Conservation (phyloP, 2,888 invertebrate genomes). For the Ectemnius lituratus region DNA sequence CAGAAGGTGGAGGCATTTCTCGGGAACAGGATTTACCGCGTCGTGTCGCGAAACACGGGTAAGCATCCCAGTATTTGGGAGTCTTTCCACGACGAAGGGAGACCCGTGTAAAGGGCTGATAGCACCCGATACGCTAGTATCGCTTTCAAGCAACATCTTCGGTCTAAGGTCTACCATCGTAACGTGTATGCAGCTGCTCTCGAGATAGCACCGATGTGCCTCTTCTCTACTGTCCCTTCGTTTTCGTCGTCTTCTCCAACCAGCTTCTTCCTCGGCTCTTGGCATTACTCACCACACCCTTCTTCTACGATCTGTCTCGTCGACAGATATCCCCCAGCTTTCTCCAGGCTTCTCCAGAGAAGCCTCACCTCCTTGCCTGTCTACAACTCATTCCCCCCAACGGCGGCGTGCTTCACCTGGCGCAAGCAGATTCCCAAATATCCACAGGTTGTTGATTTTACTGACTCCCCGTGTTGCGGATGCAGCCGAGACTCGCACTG, state of each 20-base stretch:
- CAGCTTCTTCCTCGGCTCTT: slow-evolving; percentile 34
- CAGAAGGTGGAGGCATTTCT: slow-evolving; percentile 30
- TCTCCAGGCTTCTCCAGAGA: not conserved
- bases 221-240: slow-evolving; percentile 24
- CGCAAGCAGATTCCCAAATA: slow-evolving; percentile 74
- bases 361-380: slow-evolving; percentile 10
- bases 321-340: slow-evolving; percentile 21
- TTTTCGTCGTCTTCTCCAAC: slow-evolving; percentile 27
- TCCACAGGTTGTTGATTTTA: slow-evolving; percentile 75
- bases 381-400: slow-evolving; percentile 22
- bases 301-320: slow-evolving; percentile 15
- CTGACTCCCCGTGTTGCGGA: slow-evolving; percentile 52
- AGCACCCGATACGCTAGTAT: slow-evolving; percentile 47
- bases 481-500: slow-evolving; percentile 22
- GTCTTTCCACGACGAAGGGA: slow-evolving; percentile 35
- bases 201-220: slow-evolving; percentile 41
- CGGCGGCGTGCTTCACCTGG: slow-evolving; percentile 18
- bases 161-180: not conserved
- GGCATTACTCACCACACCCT: not conserved
- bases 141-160: slow-evolving; percentile 56
- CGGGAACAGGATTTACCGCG: slow-evolving; percentile 31
- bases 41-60: slow-evolving; percentile 30
- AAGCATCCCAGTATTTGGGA: slow-evolving; percentile 13
- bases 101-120: slow-evolving; percentile 12
- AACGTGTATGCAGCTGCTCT: slow-evolving; percentile 37